Conservation (phyloP, 2,113 vertebrate species). For the Megaleporinus macrocephalus region DNA sequence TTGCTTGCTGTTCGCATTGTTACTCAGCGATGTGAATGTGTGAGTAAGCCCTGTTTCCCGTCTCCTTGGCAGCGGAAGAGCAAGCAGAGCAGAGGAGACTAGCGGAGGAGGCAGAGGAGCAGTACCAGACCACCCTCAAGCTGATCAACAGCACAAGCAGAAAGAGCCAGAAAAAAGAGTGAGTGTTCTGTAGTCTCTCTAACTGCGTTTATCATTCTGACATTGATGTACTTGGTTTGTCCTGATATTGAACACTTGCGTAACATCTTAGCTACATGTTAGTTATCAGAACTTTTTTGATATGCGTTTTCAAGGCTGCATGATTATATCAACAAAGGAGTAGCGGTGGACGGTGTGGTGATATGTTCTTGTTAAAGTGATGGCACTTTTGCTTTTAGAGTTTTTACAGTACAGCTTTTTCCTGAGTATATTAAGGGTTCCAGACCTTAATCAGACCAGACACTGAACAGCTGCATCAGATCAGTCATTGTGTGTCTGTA, state of each 20-base stretch:
- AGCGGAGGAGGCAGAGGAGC: constrained; percentile 88
- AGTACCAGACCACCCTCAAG: constrained; percentile 88
- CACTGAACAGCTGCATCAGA: too few relatives aligned
- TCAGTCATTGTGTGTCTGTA: too few relatives aligned
- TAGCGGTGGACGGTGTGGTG: too few relatives aligned
- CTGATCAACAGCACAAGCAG: constrained; percentile 90
- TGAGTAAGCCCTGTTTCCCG: neutral
- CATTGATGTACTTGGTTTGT: neutral
- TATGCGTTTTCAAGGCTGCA: neutral
- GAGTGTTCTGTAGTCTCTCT: constrained; percentile 62
- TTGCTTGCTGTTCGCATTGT: neutral
- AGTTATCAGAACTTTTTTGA: neutral
- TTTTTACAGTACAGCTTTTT: too few relatives aligned
- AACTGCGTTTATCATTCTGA: neutral
- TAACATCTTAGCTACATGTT: too few relatives aligned
- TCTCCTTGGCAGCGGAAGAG: constrained; percentile 82
- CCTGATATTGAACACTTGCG: neutral
- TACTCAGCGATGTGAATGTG: neutral
- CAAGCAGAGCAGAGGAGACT: constrained; percentile 86
- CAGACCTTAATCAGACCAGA: too few relatives aligned
- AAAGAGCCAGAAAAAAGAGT: constrained; percentile 92
- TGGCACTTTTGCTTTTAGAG: too few relatives aligned
- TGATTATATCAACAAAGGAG: neutral
- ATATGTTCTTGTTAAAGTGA: too few relatives aligned
- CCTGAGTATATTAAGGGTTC: too few relatives aligned